A percentile compares a stretch with the other conserved stretches of the same genome.
Evolutionary conservation across 2,888 invertebrate species (phyloP).

Genomic region (Pteria penguin): DNA sequence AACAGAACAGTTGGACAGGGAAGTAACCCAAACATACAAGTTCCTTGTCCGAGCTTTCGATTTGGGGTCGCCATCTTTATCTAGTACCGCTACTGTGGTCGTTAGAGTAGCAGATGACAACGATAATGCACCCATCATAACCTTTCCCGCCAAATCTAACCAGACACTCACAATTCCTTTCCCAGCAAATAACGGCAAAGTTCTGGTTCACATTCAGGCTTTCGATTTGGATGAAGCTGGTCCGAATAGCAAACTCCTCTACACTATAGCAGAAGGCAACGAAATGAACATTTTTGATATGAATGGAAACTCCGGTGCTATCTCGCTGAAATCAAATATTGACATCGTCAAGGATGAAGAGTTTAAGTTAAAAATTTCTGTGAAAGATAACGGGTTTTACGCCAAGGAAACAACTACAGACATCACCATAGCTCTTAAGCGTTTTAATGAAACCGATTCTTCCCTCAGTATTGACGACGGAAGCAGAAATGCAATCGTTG

Average conservation of each 20-base stretch:
- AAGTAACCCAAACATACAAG: conserved; percentile 55
- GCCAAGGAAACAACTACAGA: conserved; percentile 13
- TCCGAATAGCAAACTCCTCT: conserved; percentile 52
- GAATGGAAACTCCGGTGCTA: conserved; percentile 49
- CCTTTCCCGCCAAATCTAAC: conserved; percentile 58
- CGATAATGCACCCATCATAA: conserved; percentile 65
- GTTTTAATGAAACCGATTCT: not conserved
- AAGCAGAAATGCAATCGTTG: conserved; percentile 48
- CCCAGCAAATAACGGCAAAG: conserved; percentile 24
- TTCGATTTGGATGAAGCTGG: conserved; percentile 55
- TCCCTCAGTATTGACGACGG: not conserved
- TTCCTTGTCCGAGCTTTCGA: conserved; percentile 70
- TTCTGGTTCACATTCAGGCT: conserved; percentile 50
- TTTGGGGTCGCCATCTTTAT: conserved; percentile 62
- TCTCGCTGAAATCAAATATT: conserved; percentile 24
- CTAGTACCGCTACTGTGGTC: conserved; percentile 52
- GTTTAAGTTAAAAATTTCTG: conserved; percentile 46
- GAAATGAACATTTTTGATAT: conserved; percentile 52
- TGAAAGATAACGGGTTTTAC: conserved; percentile 50
- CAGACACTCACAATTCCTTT: conserved; percentile 46
- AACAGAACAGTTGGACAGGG: conserved; percentile 64
- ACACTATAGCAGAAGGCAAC: conserved; percentile 49
- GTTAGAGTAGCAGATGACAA: conserved; percentile 58
- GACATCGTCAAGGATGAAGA: conserved; percentile 21
- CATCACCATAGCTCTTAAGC: conserved; percentile 25